A percentile compares a stretch with the other conserved stretches of the same genome.
Conservation (phyloP, 2,888 invertebrate genomes). For the Caenorhabditis sp. region DNA sequence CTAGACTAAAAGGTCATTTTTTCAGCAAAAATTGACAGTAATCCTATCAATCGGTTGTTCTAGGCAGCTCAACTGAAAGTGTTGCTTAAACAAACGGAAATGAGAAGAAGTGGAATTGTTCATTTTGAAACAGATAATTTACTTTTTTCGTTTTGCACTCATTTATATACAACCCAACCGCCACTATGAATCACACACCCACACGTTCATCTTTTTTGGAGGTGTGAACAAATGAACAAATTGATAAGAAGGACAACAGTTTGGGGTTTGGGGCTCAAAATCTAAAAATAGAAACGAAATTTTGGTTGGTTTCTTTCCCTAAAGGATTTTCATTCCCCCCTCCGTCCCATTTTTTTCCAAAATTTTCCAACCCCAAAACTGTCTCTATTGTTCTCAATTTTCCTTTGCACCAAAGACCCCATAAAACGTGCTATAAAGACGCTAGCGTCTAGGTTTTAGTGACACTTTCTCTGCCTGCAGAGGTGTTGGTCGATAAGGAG, state of each 20-base stretch:
- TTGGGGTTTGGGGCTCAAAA: too few relatives aligned
- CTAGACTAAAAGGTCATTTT: not conserved
- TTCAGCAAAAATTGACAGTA: not conserved
- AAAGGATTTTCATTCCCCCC: too few relatives aligned
- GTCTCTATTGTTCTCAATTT: constrained; percentile 37
- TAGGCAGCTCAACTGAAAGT: not conserved
- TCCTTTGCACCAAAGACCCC: not conserved
- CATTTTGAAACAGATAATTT: too few relatives aligned
- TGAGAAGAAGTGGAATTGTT: too few relatives aligned
- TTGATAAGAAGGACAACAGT: constrained; percentile 21
- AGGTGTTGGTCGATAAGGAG: constrained; percentile 22
- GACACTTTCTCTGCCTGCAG: constrained; percentile 38
- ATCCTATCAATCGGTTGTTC: not conserved
- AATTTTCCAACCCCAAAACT: too few relatives aligned
- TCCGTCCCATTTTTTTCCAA: too few relatives aligned
- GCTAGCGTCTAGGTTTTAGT: constrained; percentile 26
- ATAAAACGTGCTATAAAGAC: constrained; percentile 29
- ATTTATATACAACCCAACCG: constrained; percentile 26
- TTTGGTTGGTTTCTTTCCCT: not conserved
- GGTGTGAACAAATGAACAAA: constrained; percentile 29
- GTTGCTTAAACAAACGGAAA: not conserved
- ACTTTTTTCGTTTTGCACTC: not conserved
- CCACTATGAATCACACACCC: constrained; percentile 51
- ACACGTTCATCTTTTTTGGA: constrained; percentile 23
- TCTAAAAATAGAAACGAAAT: constrained; percentile 36